A percentile compares a stretch with the other conserved stretches of the same genome.
phyloP scores from a whole-genome alignment of 2,888 invertebrate species.

The Cordylochernes scorpioides region DNA sequence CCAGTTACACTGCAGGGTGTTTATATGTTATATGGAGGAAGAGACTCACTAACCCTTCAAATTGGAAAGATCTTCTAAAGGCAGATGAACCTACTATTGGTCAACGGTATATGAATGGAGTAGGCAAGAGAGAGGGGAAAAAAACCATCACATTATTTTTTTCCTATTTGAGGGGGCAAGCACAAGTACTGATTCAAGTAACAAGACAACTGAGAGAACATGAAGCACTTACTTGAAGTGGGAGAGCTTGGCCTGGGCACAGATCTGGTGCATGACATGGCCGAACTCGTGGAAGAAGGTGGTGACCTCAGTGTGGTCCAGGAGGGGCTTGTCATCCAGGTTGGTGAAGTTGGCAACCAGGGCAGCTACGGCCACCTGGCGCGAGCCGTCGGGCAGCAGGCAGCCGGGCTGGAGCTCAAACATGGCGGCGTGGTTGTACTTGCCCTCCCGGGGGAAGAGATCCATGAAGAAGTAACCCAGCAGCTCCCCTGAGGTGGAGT shows the following conservation, averaged over 20 bases:
- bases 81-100: too few species aligned
- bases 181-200: not conserved
- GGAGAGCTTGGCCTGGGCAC: conserved; percentile 22
- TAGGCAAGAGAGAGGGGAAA: too few species aligned
- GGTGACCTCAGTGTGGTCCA: conserved; percentile 25
- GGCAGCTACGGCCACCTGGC: conserved; percentile 24
- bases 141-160: not conserved
- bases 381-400: conserved; percentile 17
- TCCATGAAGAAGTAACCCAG: conserved; percentile 28
- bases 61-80: too few species aligned
- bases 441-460: conserved; percentile 26
- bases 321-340: too few species aligned
- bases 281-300: conserved; percentile 30
- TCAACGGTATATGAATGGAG: too few species aligned
- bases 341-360: conserved; percentile 29
- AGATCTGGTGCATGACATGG: conserved; percentile 28
- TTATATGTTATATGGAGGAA: too few species aligned
- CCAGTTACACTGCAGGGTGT: too few species aligned
- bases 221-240: conserved; percentile 22
- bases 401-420: conserved; percentile 19
- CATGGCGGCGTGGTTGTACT: conserved; percentile 25
- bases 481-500: conserved; percentile 15
- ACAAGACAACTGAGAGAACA: too few species aligned
- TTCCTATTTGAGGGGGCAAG: not conserved
- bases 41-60: too few species aligned